Evolutionary conservation across 2,888 invertebrate genomes (phyloP).

Genomic region (Eilema caniola): DNA sequence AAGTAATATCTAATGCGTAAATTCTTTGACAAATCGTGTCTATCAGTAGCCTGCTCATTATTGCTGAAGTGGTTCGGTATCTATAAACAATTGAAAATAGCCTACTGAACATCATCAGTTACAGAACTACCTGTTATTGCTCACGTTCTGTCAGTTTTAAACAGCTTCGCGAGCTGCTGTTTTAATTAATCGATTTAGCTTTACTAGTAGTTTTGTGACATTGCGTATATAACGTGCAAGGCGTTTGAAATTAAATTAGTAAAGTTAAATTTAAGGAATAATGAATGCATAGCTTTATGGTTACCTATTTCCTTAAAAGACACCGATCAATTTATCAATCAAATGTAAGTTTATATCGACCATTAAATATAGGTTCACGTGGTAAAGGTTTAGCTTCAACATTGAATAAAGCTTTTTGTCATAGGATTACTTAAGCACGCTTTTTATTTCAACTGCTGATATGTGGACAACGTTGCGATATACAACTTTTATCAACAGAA

Average conservation of each 20-base stretch:
- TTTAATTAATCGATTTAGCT: conserved; percentile 33
- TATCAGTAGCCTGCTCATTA: not conserved
- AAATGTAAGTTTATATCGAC: not conserved
- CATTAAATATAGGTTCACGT: not conserved
- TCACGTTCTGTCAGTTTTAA: conserved; percentile 40
- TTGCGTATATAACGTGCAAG: conserved; percentile 1
- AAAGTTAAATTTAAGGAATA: not conserved
- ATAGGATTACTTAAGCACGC: no score
- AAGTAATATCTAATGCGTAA: no score
- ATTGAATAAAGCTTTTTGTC: not conserved
- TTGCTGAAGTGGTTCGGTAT: not conserved
- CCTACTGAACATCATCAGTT: not conserved
- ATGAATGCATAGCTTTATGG: not conserved
- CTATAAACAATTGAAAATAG: no score
- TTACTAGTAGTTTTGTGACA: conserved; percentile 40
- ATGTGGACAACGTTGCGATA: not conserved
- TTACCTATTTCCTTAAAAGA: not conserved
- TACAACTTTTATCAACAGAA: no score
- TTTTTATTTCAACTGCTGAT: not conserved
- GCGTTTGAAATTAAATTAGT: not conserved
- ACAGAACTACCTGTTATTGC: not conserved
- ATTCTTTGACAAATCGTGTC: not conserved
- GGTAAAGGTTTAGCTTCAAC: no score
- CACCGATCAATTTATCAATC: not conserved
- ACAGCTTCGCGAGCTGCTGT: conserved; percentile 43